Conservation (phyloP, 2,888 invertebrate species). For the Zootermopsis nevadensis region DNA sequence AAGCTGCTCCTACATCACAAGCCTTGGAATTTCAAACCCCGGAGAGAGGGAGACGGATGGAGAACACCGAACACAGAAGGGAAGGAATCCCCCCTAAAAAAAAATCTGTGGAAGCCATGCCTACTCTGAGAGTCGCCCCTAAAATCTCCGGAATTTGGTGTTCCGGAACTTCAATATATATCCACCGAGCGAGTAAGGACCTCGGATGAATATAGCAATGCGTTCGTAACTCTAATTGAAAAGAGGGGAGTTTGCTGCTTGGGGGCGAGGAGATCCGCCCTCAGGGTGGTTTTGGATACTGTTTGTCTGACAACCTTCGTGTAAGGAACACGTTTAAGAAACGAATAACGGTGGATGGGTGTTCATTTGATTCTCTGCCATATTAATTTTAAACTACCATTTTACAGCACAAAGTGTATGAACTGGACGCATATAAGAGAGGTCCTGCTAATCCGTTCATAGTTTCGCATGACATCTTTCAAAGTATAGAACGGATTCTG, state of each 20-base stretch:
- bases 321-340: too few species aligned
- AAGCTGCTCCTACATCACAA: conserved; percentile 36
- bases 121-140: conserved; percentile 36
- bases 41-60: conserved; percentile 11
- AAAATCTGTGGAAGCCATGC: conserved; percentile 28
- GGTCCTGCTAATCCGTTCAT: too few species aligned
- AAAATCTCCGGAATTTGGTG: conserved; percentile 51
- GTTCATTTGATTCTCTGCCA: too few species aligned
- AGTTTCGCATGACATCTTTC: too few species aligned
- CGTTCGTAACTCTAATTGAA: conserved; percentile 51
- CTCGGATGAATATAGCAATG: conserved; percentile 44
- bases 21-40: conserved; percentile 48
- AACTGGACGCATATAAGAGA: too few species aligned
- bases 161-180: conserved; percentile 52
- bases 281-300: neutral
- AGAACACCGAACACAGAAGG: neutral
- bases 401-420: too few species aligned
- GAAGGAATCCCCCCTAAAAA: conserved; percentile 23
- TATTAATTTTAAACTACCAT: too few species aligned
- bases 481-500: too few species aligned
- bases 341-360: too few species aligned
- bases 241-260: conserved; percentile 43
- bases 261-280: neutral
- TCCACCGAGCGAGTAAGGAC: conserved; percentile 31
- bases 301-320: neutral